Percentiles rank a stretch among this genome's conserved stretches.
These are phyloP conservation scores for Pogonophryne albipinna DNA, from an alignment of 2,797 vertebrate species.

Conservation along the genomic window DNA sequence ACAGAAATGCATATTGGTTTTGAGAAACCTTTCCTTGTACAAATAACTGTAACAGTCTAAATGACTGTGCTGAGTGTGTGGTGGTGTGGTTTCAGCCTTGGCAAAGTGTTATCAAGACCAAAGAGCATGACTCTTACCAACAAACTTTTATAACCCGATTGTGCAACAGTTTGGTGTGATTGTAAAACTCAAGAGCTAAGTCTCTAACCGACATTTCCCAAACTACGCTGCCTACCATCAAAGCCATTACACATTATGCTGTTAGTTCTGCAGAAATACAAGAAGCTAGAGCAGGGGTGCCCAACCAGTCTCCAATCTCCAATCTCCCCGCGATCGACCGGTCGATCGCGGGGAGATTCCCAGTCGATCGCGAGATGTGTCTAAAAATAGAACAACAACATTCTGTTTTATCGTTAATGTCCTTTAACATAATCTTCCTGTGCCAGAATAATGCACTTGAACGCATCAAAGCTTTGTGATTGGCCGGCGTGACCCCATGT, in stretches of 20 bases:
- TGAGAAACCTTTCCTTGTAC: too few relatives aligned
- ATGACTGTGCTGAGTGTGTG: background rate
- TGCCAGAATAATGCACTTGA: too few relatives aligned
- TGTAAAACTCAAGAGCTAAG: background rate
- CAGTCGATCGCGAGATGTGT: too few relatives aligned
- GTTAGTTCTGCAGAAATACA: constrained; percentile 6
- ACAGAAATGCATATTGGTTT: too few relatives aligned
- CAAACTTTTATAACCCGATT: background rate
- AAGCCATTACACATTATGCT: background rate
- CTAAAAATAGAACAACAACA: too few relatives aligned
- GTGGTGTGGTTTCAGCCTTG: background rate
- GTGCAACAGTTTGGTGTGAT: background rate
- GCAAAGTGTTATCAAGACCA: background rate
- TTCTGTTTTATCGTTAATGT: too few relatives aligned
- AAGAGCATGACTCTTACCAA: background rate
- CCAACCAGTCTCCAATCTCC: too few relatives aligned
- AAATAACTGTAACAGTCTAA: constrained; percentile 3
- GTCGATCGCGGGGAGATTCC: too few relatives aligned
- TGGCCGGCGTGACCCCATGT: too few relatives aligned
- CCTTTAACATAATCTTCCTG: too few relatives aligned
- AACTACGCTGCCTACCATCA: background rate
- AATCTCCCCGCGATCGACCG: too few relatives aligned
- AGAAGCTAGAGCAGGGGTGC: constrained; percentile 1
- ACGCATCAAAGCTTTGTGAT: too few relatives aligned
- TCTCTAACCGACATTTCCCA: background rate